phyloP scores from a whole-genome alignment of 2,888 invertebrate species.

The Drosophila rellima region DNA sequence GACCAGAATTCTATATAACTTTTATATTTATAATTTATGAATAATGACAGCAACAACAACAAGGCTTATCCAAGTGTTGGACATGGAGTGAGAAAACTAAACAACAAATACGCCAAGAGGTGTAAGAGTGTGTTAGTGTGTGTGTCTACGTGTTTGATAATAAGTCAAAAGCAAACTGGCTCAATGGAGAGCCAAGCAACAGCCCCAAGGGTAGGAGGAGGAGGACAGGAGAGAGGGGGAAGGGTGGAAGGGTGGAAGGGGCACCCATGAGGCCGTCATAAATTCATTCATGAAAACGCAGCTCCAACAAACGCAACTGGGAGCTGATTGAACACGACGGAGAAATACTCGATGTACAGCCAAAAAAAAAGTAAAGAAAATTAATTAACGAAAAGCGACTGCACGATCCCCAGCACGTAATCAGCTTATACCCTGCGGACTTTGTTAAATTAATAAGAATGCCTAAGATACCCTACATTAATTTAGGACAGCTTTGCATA shows the following conservation, averaged over 20 bases:
- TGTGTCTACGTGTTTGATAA: conserved; percentile 48
- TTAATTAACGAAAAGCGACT: conserved; percentile 3
- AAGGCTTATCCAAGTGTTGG: conserved; percentile 7
- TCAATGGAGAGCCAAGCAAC: conserved; percentile 11
- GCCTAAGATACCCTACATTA: neutral
- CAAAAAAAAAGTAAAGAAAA: conserved; percentile 3
- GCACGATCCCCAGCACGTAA: conserved; percentile 28
- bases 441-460: neutral
- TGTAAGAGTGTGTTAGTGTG: conserved; percentile 18
- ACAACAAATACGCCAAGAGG: conserved; percentile 36
- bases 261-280: conserved; percentile 57
- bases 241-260: neutral
- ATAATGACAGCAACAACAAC: conserved; percentile 31
- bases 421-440: neutral
- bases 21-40: conserved; percentile 65
- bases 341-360: conserved; percentile 15
- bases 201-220: conserved; percentile 2
- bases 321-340: conserved; percentile 27
- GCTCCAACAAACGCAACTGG: conserved; percentile 22
- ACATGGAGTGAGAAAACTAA: conserved; percentile 54
- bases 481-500: no score
- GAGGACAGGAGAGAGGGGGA: neutral
- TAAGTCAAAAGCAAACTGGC: conserved; percentile 46
- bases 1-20: conserved; percentile 52
- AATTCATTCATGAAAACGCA: conserved; percentile 77